A percentile compares a stretch with the other conserved stretches of the same genome.
Evolutionary conservation across 2,113 vertebrate genomes (phyloP).

Genomic region (Plectropomus leopardus): DNA sequence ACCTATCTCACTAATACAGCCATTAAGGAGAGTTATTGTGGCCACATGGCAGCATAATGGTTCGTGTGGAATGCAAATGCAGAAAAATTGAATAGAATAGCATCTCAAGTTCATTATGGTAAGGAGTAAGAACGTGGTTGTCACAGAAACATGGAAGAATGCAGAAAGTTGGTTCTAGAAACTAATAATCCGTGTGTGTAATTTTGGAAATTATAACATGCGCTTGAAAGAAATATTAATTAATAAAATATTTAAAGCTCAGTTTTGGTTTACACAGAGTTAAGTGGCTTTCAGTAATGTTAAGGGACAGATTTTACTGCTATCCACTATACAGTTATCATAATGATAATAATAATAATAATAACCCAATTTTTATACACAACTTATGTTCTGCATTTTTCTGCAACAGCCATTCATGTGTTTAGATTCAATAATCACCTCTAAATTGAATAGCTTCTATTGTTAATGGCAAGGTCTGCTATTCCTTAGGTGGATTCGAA

Average conservation of each 20-base stretch:
- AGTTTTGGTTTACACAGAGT: background rate
- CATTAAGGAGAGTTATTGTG: constrained; percentile 64
- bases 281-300: background rate
- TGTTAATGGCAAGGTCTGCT: background rate
- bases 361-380: background rate
- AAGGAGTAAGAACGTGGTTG: background rate
- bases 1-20: constrained; percentile 60
- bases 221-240: constrained; percentile 8
- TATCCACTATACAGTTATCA: background rate
- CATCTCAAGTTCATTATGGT: constrained; percentile 34
- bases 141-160: background rate
- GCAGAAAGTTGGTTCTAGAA: background rate
- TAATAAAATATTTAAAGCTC: background rate
- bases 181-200: background rate
- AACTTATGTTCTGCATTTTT: background rate
- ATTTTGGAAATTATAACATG: background rate
- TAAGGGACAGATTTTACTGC: background rate
- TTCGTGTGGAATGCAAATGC: constrained; percentile 43
- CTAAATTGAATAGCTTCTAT: background rate
- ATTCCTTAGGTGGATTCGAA: background rate
- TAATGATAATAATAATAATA: background rate
- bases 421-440: background rate
- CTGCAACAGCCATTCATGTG: background rate
- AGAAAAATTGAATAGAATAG: constrained; percentile 11
- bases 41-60: constrained; percentile 56